Conservation (phyloP, 2,113 vertebrate genomes). For the Romanogobio albipinnatus region DNA sequence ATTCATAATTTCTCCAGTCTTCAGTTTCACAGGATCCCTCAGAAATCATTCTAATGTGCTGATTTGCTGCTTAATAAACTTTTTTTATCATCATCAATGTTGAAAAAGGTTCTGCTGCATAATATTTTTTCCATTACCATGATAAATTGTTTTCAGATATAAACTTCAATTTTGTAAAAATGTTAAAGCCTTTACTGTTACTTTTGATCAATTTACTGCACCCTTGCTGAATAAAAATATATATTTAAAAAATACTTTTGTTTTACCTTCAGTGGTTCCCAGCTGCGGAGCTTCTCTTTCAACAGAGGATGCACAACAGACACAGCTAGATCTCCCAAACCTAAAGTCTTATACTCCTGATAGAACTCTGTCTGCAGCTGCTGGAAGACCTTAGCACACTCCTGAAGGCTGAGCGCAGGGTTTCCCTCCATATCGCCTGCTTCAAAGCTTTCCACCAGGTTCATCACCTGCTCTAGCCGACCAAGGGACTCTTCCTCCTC, state of each 20-base stretch:
- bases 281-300: constrained; percentile 87
- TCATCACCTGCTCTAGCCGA: constrained; percentile 88
- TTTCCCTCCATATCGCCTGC: constrained; percentile 66
- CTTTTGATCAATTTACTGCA: no score
- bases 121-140: no score
- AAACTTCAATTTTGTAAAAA: no score
- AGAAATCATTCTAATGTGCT: no score
- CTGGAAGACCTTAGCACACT: constrained; percentile 89
- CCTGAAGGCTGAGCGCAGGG: constrained; percentile 78
- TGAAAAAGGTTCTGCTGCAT: no score
- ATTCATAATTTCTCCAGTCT: no score
- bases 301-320: constrained; percentile 92
- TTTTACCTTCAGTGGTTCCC: constrained; percentile 83
- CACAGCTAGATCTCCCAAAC: constrained; percentile 87
- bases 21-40: no score
- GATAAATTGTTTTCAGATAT: no score
- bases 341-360: constrained; percentile 91
- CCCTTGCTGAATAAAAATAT: no score
- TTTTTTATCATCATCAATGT: no score
- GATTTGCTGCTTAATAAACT: no score
- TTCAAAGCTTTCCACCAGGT: constrained; percentile 90
- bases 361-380: constrained; percentile 91
- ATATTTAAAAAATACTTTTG: not conserved
- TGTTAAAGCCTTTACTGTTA: no score
- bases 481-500: constrained; percentile 81